Base-by-base conservation (phyloP, 53 echinoderm and acorn worm genomes). In the Apostichopus leukothele region DNA sequence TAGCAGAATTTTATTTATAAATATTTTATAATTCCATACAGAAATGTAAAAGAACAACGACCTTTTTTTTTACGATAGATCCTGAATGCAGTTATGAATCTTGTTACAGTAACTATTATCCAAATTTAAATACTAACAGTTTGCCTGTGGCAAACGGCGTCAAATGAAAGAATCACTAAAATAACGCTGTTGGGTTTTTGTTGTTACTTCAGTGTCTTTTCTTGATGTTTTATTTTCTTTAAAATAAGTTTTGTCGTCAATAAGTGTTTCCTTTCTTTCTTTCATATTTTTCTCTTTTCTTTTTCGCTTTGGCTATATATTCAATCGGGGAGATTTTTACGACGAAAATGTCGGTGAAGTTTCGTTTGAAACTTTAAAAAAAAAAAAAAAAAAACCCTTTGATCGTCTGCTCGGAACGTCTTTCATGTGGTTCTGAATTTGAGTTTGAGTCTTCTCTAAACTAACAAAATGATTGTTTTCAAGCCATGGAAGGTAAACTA, bases 361-460 rank as follows among this genome's bases (percentile, higher is more conserved):
- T 79, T 79, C 52, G 79, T 79, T 79, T 79, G 79, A 79, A 79
- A 79, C 50, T 79, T 39, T 2, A 39, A 39, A 0, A 39, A 39
- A 39, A 39, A 39, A 39, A 39, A 39, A 25, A 25, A 0, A 25
- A 12, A 13, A n/a, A n/a, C n/a, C 53, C 53, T 79, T 52, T 53
- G 39, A 79, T 53, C 50, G 53, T 51, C 79, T 79, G 11, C 79
- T 50, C 51, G 18, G 79, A 52, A 53, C 19, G 9, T 51, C 79
- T 79, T 79, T 79, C 79, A 79, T 79, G 79, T 79, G 79, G 79
- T 79, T 79, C 4, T 50, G 52, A 79, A 50, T 79, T 79, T 79
- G 8, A 39, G 39, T 16, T 50, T 51, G 39, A 39, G 39, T 79
- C 79, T 52, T 50, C 79, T 79, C 79, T 79, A 79, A 79, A 79